Percentiles rank a stretch among this genome's conserved stretches.
phyloP scores from a whole-genome alignment of 2,113 vertebrate genomes.

The Cinclus mexicanus region DNA sequence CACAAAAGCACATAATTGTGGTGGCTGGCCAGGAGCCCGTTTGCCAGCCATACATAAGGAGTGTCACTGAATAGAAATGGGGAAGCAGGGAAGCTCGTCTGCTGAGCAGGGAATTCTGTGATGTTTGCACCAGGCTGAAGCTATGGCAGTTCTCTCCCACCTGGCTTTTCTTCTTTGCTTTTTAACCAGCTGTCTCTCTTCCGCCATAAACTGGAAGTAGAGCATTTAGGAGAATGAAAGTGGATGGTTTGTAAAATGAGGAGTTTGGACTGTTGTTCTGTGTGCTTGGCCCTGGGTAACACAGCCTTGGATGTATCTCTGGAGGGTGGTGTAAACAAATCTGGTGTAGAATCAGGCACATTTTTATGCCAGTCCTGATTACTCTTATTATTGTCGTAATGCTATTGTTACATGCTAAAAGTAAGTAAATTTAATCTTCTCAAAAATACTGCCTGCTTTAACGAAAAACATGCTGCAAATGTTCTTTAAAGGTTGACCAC shows the following conservation, averaged over 20 bases:
- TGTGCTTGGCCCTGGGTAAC: not conserved
- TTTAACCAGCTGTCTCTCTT: not conserved
- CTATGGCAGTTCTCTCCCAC: accelerated
- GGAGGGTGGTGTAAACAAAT: not conserved
- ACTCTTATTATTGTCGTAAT: not conserved
- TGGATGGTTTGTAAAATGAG: not conserved
- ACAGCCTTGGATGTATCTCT: not conserved
- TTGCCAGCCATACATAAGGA: not conserved
- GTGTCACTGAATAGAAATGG: not conserved
- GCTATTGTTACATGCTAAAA: not conserved
- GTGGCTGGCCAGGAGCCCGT: not conserved
- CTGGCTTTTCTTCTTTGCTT: not conserved
- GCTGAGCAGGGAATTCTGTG: not conserved
- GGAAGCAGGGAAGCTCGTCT: not conserved
- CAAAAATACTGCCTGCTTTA: not conserved
- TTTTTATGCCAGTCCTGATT: not conserved
- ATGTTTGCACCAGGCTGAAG: not conserved
- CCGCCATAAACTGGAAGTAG: not conserved
- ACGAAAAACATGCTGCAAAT: not conserved
- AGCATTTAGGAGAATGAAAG: not conserved
- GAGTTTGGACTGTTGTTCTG: not conserved
- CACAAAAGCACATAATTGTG: not conserved
- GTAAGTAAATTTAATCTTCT: not conserved
- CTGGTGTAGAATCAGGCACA: not conserved
- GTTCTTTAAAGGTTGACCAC: not conserved